phyloP scores from a whole-genome alignment of 1,140 invertebrate species.

The Drosophila mauritiana region DNA sequence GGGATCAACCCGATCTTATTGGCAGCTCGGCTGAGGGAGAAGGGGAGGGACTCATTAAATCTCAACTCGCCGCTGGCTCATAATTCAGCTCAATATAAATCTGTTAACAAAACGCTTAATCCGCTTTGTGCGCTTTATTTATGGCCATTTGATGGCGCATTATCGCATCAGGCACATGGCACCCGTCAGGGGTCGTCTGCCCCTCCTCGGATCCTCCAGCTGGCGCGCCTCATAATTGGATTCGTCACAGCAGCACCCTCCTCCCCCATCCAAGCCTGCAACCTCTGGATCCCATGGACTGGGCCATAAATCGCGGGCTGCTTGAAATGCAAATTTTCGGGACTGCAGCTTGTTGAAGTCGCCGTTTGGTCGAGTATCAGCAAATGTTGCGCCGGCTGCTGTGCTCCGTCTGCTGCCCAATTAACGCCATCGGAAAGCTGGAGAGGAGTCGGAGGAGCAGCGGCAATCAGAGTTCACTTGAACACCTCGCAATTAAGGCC shows the following conservation, averaged over 20 bases:
- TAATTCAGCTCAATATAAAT: conserved; percentile 81
- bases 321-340: conserved; percentile 80
- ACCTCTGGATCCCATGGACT: neutral
- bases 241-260: conserved; percentile 64
- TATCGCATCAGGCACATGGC: conserved; percentile 80
- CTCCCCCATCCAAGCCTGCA: neutral
- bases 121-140: conserved; percentile 79
- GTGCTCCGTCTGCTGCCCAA: conserved; percentile 33
- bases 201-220: conserved; percentile 44
- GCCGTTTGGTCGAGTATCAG: conserved; percentile 54
- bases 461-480: conserved; percentile 79
- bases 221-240: conserved; percentile 81
- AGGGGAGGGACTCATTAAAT: conserved; percentile 38
- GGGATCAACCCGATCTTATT: conserved; percentile 20
- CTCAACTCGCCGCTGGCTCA: conserved; percentile 39
- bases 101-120: conserved; percentile 83
- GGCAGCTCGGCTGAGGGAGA: neutral
- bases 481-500: conserved; percentile 75
- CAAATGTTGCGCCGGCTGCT: conserved; percentile 64
- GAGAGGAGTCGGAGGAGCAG: conserved; percentile 23
- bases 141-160: conserved; percentile 81
- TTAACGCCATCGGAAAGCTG: conserved; percentile 35
- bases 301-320: conserved; percentile 77
- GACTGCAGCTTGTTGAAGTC: conserved; percentile 51
- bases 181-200: conserved; percentile 25